These are phyloP conservation scores for Chloromyia formosa DNA, from an alignment of 2,888 invertebrate species.

Conservation along the genomic window DNA sequence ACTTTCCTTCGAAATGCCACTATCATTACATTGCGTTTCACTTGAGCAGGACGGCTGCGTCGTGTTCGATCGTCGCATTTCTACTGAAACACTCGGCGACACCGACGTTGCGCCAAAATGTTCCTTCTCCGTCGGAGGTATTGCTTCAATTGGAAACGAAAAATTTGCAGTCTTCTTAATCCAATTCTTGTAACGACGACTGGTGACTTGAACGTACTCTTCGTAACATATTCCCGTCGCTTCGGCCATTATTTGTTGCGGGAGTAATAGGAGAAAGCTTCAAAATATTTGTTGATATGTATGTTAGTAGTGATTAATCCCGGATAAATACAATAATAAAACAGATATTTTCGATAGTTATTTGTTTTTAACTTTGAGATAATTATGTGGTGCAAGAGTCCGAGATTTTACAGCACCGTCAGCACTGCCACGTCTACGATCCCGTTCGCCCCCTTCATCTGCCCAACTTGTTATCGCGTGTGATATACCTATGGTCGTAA, in stretches of 20 bases:
- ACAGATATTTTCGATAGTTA: slow-evolving; percentile 55
- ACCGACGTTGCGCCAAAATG: slow-evolving; percentile 54
- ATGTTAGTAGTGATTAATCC: too few relatives aligned
- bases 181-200: slow-evolving; percentile 69
- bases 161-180: slow-evolving; percentile 63
- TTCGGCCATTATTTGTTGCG: slow-evolving; percentile 70
- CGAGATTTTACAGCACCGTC: slow-evolving; percentile 54
- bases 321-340: not conserved
- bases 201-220: slow-evolving; percentile 78
- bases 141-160: slow-evolving; percentile 70
- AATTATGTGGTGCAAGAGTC: slow-evolving; percentile 68
- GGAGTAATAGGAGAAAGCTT: slow-evolving; percentile 74
- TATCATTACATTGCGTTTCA: slow-evolving; percentile 53
- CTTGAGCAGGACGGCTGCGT: slow-evolving; percentile 32
- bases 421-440: slow-evolving; percentile 61
- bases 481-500: slow-evolving; percentile 63
- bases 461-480: slow-evolving; percentile 66
- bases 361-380: slow-evolving; percentile 73
- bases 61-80: slow-evolving; percentile 17
- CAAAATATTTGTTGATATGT: slow-evolving; percentile 53
- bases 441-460: slow-evolving; percentile 72
- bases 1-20: slow-evolving; percentile 58
- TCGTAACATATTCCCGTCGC: slow-evolving; percentile 77
- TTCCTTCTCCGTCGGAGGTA: slow-evolving; percentile 64
- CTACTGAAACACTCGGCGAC: slow-evolving; percentile 41